These are phyloP conservation scores for Eurosta solidaginis DNA, from an alignment of 1,140 invertebrate genomes.

Conservation along the genomic window DNA sequence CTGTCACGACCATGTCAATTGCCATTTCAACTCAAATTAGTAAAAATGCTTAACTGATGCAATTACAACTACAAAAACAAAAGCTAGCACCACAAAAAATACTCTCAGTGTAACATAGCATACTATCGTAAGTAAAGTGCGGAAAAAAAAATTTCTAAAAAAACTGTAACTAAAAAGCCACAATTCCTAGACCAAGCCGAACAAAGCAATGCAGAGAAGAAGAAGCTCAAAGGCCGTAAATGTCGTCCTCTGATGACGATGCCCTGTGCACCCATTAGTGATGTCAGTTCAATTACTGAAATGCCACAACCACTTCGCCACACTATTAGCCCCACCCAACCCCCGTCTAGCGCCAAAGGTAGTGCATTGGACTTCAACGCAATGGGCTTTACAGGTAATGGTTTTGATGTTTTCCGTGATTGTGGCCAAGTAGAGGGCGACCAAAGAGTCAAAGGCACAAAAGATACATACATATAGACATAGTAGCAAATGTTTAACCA, in stretches of 20 bases:
- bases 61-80: background rate
- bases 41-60: slow-evolving; percentile 35
- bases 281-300: slow-evolving; percentile 31
- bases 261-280: slow-evolving; percentile 9
- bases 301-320: slow-evolving; percentile 17
- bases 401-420: background rate
- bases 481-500: slow-evolving; percentile 12
- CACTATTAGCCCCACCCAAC: background rate
- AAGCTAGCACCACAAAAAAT: background rate
- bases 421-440: background rate
- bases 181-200: no score
- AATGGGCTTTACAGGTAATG: background rate
- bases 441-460: background rate
- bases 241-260: slow-evolving; percentile 17
- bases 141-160: background rate
- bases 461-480: background rate
- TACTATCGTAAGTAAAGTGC: background rate
- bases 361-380: background rate
- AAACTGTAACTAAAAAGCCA: background rate
- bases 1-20: slow-evolving; percentile 32
- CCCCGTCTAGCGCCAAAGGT: background rate
- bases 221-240: slow-evolving; percentile 22
- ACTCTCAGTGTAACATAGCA: background rate
- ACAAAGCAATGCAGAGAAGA: background rate
- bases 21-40: slow-evolving; percentile 38